Base-by-base conservation (phyloP, 1,140 invertebrate genomes). In the Eumaeus atala region DNA sequence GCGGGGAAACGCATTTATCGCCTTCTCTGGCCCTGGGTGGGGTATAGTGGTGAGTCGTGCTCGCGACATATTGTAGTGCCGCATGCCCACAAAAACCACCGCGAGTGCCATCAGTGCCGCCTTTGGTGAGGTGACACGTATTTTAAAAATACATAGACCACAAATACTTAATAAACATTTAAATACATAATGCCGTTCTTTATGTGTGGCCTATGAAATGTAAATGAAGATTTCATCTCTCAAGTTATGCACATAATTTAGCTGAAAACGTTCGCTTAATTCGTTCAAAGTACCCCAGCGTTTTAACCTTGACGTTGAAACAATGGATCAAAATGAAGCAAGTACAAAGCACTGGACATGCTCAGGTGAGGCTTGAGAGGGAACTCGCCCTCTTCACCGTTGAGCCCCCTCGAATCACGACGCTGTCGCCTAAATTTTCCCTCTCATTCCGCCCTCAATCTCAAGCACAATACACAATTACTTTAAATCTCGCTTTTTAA, bases 341-440 rank as follows among this genome's bases (percentile, higher is more conserved):
- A 52, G 51, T 52, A 52, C 38, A 52, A 52, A 52, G 51, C 37
- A 17, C 16, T 40, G 38, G 38, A 40, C 38, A 52, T 17, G 37
- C 17, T 53, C 51, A 53, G 51, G 51, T 52, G 36, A 28, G 11
- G n/a, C 47, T 48, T 18, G 21, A 48, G 47, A 48, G 47, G 33
- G 47, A 28, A 18, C 47, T 48, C 44, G n/a, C 47, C 18, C 47
- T 12, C 18, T 28, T 48, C 18, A n/a, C 14, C 6, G 7, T n/a
- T 8, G 38, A 3, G 12, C n/a, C 48, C 66, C 18, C 74, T 74
- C 61, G 56, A 77, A 56, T 38, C 59, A 55, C 65, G 53, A 69
- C 71, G 60, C 58, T 54, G 63, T 61, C 64, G 48, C 62, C 62
- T 61, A 62, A 71, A 70, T 72, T 71, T 66, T 66, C 55, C 59